These are phyloP conservation scores for Patella ulyssiponensis DNA, from an alignment of 2,888 invertebrate species.

Conservation along the genomic window DNA sequence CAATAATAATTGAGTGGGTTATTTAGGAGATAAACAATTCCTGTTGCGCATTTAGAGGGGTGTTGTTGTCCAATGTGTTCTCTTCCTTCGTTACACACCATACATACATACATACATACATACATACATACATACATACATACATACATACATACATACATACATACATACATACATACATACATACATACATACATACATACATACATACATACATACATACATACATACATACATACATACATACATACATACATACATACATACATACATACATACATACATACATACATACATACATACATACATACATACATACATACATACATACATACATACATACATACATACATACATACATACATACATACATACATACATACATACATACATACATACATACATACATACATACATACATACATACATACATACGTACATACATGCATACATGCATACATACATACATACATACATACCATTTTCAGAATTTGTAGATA, in stretches of 20 bases:
- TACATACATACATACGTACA: neutral
- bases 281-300: neutral
- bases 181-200: slow-evolving; percentile 25
- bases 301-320: slow-evolving; percentile 17
- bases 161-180: slow-evolving; percentile 17
- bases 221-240: no score
- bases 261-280: slow-evolving; percentile 26
- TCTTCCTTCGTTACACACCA: no score
- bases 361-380: no score
- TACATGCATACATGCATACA: slow-evolving; percentile 14
- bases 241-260: slow-evolving; percentile 24
- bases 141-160: neutral
- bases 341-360: slow-evolving; percentile 24
- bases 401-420: slow-evolving; percentile 26
- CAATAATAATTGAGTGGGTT: no score
- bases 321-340: slow-evolving; percentile 25
- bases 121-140: slow-evolving; percentile 29
- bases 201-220: slow-evolving; percentile 24
- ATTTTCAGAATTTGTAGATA: slow-evolving; percentile 8
- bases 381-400: slow-evolving; percentile 24
- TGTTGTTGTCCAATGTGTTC: no score
- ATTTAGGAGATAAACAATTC: no score
- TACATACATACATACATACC: slow-evolving; percentile 24
- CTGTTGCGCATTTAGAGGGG: no score
- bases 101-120: no score